Conservation (phyloP, 2,113 vertebrate species). For the Odobenus rosmarus region DNA sequence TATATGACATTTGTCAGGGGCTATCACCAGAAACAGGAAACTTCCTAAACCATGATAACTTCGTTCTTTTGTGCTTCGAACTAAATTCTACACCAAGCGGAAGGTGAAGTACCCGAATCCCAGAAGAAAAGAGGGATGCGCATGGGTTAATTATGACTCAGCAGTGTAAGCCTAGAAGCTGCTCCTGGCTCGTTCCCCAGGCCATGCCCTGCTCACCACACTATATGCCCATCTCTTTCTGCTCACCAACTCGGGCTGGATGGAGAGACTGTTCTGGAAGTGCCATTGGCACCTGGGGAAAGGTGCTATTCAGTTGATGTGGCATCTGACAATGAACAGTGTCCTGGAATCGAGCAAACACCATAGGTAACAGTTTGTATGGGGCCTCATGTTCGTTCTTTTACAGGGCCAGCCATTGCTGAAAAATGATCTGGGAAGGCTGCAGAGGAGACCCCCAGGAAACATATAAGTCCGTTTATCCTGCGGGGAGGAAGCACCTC, state of each 20-base stretch:
- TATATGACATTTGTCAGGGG: slow-evolving; percentile 41
- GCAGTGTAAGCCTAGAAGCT: neutral
- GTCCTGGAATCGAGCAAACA: neutral
- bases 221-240: neutral
- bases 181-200: neutral
- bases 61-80: slow-evolving; percentile 69
- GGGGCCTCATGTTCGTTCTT: neutral
- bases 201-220: neutral
- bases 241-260: neutral
- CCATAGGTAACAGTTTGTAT: neutral
- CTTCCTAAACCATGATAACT: slow-evolving; percentile 26
- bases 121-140: neutral
- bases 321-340: neutral
- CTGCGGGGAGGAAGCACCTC: neutral
- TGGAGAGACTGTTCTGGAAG: neutral
- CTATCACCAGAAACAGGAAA: slow-evolving; percentile 65
- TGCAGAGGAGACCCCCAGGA: neutral
- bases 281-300: slow-evolving; percentile 4
- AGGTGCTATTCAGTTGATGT: neutral
- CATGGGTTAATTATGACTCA: neutral
- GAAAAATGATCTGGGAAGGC: neutral
- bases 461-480: neutral
- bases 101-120: neutral
- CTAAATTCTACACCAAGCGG: slow-evolving; percentile 51
- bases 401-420: neutral